phyloP scores from a whole-genome alignment of 2,797 vertebrate species.

The Peromyscus eremicus region DNA sequence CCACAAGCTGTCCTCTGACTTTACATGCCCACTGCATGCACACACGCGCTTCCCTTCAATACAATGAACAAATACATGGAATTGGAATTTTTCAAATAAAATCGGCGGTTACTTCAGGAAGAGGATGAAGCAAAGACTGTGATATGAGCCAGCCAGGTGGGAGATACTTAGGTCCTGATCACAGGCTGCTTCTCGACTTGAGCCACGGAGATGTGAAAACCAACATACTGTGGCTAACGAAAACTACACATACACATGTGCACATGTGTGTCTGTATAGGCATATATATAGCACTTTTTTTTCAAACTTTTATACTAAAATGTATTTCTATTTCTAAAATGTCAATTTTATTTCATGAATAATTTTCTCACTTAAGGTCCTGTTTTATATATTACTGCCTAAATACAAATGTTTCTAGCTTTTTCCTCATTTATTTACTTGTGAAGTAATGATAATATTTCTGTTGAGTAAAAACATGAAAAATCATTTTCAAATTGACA shows the following conservation, averaged over 20 bases:
- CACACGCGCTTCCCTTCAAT: not conserved
- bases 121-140: too few relatives aligned
- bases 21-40: not conserved
- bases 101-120: not conserved
- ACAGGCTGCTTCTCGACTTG: not conserved
- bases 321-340: not conserved
- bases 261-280: too few relatives aligned
- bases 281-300: not conserved
- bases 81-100: not conserved
- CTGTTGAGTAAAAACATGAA: not conserved
- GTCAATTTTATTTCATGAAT: not conserved
- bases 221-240: not conserved
- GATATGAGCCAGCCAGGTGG: not conserved
- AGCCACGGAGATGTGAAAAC: not conserved
- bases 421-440: not conserved
- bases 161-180: not conserved
- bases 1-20: too few relatives aligned
- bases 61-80: not conserved
- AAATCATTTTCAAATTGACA: not conserved
- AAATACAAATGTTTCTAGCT: constrained; percentile 11
- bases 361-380: not conserved
- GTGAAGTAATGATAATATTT: constrained; percentile 15
- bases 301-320: not conserved
- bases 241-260: not conserved
- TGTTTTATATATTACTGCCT: not conserved